A percentile compares a stretch with the other conserved stretches of the same genome.
These are phyloP conservation scores for Chrysolina oricalcia DNA, from an alignment of 2,888 invertebrate genomes.

Conservation along the genomic window DNA sequence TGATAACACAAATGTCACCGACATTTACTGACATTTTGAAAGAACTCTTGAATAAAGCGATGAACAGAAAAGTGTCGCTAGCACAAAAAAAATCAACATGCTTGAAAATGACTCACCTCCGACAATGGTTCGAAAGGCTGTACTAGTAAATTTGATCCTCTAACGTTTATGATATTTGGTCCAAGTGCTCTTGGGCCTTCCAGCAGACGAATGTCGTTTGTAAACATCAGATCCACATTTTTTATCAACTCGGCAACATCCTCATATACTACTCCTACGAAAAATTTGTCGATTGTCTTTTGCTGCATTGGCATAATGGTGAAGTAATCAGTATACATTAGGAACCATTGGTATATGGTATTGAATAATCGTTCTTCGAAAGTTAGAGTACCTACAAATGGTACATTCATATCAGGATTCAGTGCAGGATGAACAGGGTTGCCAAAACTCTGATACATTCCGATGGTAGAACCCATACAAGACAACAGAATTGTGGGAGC, in stretches of 20 bases:
- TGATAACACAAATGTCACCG: no score
- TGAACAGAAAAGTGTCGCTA: no score
- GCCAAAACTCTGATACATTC: constrained; percentile 39
- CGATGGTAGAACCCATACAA: constrained; percentile 47
- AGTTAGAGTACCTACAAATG: constrained; percentile 59
- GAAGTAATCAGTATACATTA: constrained; percentile 33
- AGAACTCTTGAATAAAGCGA: no score
- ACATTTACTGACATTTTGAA: no score
- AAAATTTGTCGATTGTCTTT: constrained; percentile 36
- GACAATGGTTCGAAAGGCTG: background rate
- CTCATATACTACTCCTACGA: constrained; percentile 40
- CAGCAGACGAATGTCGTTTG: background rate
- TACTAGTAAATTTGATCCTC: background rate
- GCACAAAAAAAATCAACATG: no score
- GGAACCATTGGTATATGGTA: constrained; percentile 41
- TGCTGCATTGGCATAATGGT: constrained; percentile 38
- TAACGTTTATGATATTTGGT: background rate
- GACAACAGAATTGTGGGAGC: constrained; percentile 54
- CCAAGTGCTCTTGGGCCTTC: background rate
- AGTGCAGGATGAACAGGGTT: constrained; percentile 51
- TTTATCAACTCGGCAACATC: background rate
- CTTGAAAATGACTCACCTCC: background rate
- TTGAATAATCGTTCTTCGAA: constrained; percentile 64
- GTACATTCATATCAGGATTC: constrained; percentile 53
- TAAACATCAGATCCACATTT: background rate